Evolutionary conservation across 1,140 invertebrate species (phyloP), one percentile per base, ranked within the genome.

Genomic region (Lucilia sericata): DNA sequence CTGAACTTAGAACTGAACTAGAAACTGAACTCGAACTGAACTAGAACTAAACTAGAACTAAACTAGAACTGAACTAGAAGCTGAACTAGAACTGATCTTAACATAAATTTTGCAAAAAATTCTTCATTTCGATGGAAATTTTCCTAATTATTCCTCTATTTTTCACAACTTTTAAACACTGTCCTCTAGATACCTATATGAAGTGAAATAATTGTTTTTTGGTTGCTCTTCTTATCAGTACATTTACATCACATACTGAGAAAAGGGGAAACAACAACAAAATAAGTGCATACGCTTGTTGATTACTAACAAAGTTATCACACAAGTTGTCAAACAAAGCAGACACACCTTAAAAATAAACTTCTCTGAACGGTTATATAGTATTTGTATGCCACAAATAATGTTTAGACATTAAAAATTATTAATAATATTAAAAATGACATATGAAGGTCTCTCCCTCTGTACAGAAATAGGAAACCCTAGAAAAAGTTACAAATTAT

Each of bases 261-360:
- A 42, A 42, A 36, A 42, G 42, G 7, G 10, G 42, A 7, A 21
- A 21, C 51, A 55, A 17, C 12, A 55, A 55, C 5, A 70, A 70
- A 70, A 70, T 70, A 70, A 70, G 65, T 70, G 19, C 65, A 70
- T 70, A 70, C 19, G 65, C 19, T 70, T 70, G 65, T 70, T n/a
- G 65, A 70, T 70, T 70, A 70, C 8, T 42, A 42, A 42, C 42
- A 3, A 42, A 70, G 65, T 70, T 70, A 70, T 70, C 65, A 70
- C 65, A 70, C 65, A 70, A 9, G n/a, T 70, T 70, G 65, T 70
- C n/a, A 70, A 21, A 70, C 65, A 70, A 70, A 19, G 19, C 5
- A n/a, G 65, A 21, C 65, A 70, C 65, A 70, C 65, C 65, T 70
- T 9, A 70, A 70, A 70, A 8, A 70, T 60, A n/a, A 3, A n/a